Conservation (phyloP, 2,113 vertebrate species). For the Colaptes auratus region DNA sequence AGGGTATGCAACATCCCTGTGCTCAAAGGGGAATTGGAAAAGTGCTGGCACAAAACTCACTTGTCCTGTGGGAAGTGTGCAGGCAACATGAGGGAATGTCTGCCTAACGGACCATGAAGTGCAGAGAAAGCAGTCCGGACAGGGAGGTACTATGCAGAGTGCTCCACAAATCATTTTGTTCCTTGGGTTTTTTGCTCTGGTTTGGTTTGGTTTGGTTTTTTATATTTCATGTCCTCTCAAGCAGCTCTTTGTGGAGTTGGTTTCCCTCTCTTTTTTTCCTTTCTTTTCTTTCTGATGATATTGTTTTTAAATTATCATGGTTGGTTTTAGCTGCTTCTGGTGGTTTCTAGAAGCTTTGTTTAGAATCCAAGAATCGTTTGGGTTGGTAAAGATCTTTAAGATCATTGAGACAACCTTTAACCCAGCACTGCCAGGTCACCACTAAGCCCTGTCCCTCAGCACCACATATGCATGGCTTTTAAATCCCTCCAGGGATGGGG, state of each 20-base stretch:
- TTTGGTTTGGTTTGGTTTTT: no score
- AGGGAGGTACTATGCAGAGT: accelerated
- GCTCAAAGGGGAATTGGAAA: not conserved
- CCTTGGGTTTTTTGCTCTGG: not conserved
- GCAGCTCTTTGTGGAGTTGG: not conserved
- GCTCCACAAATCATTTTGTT: not conserved
- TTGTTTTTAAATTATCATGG: not conserved
- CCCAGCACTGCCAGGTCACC: not conserved
- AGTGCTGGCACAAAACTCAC: not conserved
- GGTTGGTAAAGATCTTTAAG: not conserved
- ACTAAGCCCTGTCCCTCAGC: not conserved
- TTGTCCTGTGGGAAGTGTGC: not conserved
- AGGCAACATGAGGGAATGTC: not conserved
- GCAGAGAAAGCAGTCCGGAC: not conserved
- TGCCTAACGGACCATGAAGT: not conserved
- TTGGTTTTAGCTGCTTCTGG: not conserved
- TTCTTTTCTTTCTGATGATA: not conserved
- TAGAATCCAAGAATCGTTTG: not conserved
- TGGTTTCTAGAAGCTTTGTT: not conserved
- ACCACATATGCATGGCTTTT: not conserved
- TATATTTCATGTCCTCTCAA: not conserved
- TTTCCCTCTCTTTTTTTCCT: not conserved
- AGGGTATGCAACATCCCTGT: not conserved
- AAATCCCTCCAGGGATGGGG: not conserved
- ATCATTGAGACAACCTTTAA: not conserved